These are phyloP conservation scores for Plebejus argus DNA, from an alignment of 2,888 invertebrate species.

Conservation along the genomic window DNA sequence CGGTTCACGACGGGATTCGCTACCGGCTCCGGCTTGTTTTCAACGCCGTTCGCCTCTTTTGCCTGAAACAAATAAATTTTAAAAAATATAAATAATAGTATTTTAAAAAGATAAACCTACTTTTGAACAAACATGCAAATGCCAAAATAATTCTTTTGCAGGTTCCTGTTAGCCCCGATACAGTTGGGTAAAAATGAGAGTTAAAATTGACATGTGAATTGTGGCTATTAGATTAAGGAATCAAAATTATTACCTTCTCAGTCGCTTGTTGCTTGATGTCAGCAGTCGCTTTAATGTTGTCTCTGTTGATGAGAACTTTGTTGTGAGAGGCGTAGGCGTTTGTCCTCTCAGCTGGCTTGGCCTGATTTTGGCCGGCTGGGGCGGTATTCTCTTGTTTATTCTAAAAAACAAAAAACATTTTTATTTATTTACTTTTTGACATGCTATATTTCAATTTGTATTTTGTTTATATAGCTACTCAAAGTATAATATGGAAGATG, in stretches of 20 bases:
- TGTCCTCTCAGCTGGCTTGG: constrained; percentile 50
- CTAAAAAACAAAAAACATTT: constrained; percentile 48
- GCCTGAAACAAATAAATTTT: constrained; percentile 42
- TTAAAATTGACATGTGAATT: too few relatives aligned
- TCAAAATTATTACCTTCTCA: constrained; percentile 51
- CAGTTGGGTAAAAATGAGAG: too few relatives aligned
- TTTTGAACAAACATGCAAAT: too few relatives aligned
- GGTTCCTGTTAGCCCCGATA: too few relatives aligned
- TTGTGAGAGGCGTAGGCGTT: constrained; percentile 63
- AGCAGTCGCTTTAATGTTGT: constrained; percentile 73
- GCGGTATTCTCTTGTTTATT: constrained; percentile 82
- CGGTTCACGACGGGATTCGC: constrained; percentile 23
- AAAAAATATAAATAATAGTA: not conserved
- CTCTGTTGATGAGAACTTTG: constrained; percentile 75
- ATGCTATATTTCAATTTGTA: not conserved
- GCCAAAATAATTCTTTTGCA: too few relatives aligned
- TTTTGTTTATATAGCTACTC: too few relatives aligned
- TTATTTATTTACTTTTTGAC: not conserved
- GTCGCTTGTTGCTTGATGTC: constrained; percentile 59
- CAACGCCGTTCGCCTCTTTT: constrained; percentile 58
- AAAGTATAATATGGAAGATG: too few relatives aligned
- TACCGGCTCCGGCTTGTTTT: constrained; percentile 51
- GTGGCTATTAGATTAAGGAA: too few relatives aligned
- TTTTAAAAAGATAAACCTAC: too few relatives aligned
- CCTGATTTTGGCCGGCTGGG: constrained; percentile 51